Evolutionary conservation across 2,888 invertebrate species (phyloP), one percentile per base, ranked within the genome.

Genomic region (Trisateles emortualis): DNA sequence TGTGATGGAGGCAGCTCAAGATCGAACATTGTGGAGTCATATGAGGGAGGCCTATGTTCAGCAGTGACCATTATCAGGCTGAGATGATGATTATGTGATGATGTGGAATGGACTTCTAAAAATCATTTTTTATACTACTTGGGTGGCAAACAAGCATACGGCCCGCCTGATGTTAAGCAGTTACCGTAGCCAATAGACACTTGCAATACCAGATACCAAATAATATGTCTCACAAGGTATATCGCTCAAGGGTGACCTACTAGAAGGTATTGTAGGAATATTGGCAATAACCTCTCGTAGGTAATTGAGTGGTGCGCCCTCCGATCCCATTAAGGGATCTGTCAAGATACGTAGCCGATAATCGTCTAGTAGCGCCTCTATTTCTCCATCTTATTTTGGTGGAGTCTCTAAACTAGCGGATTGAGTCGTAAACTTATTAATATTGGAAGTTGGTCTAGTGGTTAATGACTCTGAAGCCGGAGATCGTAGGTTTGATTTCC

Each of bases 261-360:
- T 47, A 59, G 43, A 41, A 39, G 61, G 52, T 46, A 66, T 53
- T 63, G 63, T 53, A 60, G 60, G 72, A 68, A 64, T 79, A 79
- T 81, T 73, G 76, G 76, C 78, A 78, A 78, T 80, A 82, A 77
- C 78, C 79, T 70, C 81, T 81, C 68, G 30, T 55, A 64, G 76
- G 76, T 85, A 86, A 85, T 85, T 86, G 83, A 82, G 81, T 72
- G 79, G 72, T 71, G 60, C 70, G 63, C 76, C 75, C 78, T 77
- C 74, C 54, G 72, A 79, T 76, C 79, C 81, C 73, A 81, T 84
- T 84, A 84, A 74, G 75, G 75, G 79, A 81, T 78, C 82, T 80
- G 83, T 81, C 84, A 81, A 72, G 74, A 70, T 70, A 61, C 75
- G 64, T 64, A 66, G 72, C 67, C 73, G 65, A 78, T 81, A 79